Percentiles rank a stretch among this genome's conserved stretches.
Evolutionary conservation across 2,888 invertebrate genomes (phyloP).

Genomic region (Atethmia centrago): DNA sequence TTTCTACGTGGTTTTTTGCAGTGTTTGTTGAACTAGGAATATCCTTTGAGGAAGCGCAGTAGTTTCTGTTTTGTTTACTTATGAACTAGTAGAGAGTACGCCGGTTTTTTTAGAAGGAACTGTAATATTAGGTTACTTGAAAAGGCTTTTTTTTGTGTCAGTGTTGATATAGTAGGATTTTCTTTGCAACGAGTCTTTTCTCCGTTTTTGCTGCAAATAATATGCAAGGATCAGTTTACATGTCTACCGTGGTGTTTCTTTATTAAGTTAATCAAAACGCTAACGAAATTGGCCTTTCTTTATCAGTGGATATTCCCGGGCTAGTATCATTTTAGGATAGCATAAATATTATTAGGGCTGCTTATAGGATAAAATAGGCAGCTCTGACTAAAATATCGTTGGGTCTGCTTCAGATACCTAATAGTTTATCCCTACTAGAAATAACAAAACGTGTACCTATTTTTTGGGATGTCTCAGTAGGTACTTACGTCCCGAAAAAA

Average conservation of each 20-base stretch:
- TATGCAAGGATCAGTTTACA: not conserved
- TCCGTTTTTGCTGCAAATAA: not conserved
- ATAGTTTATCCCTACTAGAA: not conserved
- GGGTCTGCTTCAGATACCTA: not conserved
- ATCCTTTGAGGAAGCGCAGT: conserved; percentile 32
- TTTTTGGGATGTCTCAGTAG: not conserved
- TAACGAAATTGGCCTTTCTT: not conserved
- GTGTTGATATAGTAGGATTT: not conserved
- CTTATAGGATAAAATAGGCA: not conserved
- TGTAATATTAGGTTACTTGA: not conserved
- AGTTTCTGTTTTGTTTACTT: conserved; percentile 15
- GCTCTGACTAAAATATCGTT: not conserved
- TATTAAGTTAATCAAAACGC: not conserved
- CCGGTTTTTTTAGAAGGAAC: not conserved
- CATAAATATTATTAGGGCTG: conserved; percentile 13
- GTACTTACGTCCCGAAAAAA: not conserved
- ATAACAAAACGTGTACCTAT: not conserved
- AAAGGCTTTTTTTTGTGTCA: not conserved
- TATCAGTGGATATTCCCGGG: no score
- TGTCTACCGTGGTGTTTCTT: not conserved
- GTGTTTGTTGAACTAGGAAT: conserved; percentile 38
- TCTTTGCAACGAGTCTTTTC: not conserved
- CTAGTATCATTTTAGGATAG: not conserved
- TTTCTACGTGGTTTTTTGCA: conserved; percentile 31
- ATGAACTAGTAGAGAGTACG: conserved; percentile 1